These are phyloP conservation scores for Notarius lentiginosus DNA, from an alignment of 2,113 vertebrate genomes.

Conservation along the genomic window DNA sequence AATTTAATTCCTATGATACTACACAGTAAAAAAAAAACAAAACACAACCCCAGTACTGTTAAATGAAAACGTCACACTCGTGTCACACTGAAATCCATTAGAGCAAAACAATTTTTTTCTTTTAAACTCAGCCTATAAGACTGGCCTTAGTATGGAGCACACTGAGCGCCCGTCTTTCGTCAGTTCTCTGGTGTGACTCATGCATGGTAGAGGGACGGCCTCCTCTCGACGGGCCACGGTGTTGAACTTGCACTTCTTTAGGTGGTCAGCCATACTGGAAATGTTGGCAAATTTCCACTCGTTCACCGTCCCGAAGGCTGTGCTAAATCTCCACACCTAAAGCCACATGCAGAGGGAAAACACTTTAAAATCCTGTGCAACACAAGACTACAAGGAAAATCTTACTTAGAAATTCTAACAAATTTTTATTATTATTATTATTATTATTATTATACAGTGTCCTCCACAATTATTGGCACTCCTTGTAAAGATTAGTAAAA, in stretches of 20 bases:
- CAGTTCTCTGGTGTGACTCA: conserved; percentile 96
- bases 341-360: background rate
- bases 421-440: no score
- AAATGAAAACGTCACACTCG: conserved; percentile 70
- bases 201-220: conserved; percentile 92
- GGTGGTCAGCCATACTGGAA: conserved; percentile 97
- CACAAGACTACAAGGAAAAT: background rate
- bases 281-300: conserved; percentile 99
- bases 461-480: no score
- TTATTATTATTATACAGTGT: no score
- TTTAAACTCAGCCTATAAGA: conserved; percentile 65
- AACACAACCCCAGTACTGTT: conserved; percentile 83
- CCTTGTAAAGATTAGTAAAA: no score
- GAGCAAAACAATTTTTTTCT: conserved; percentile 53
- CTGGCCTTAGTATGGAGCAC: conserved; percentile 93
- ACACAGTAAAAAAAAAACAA: conserved; percentile 69
- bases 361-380: background rate
- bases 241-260: conserved; percentile 96
- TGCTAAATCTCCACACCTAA: conserved; percentile 98
- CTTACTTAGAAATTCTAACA: background rate
- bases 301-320: conserved; percentile 93
- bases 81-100: conserved; percentile 64
- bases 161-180: conserved; percentile 93
- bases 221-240: conserved; percentile 85
- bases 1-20: conserved; percentile 67